These are phyloP conservation scores for Tetragnatha versicolor DNA, from an alignment of 1,140 invertebrate species.

Conservation along the genomic window DNA sequence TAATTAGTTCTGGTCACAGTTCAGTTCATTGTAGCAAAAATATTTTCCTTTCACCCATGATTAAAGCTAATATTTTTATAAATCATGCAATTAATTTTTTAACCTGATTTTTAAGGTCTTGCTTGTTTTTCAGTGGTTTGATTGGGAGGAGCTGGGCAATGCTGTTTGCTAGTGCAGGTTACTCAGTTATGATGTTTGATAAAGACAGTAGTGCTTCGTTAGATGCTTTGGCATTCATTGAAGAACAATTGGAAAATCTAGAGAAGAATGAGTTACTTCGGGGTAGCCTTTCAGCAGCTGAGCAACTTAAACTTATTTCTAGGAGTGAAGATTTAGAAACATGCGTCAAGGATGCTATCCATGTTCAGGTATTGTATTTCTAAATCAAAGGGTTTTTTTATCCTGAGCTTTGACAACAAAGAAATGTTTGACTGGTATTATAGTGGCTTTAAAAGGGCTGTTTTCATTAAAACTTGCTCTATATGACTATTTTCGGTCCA, in stretches of 20 bases:
- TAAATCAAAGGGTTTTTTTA: too few relatives aligned
- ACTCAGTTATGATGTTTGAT: conserved; percentile 85
- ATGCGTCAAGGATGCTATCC: conserved; percentile 62
- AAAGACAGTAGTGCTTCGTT: conserved; percentile 77
- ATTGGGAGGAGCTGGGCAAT: conserved; percentile 95
- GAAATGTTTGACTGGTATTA: too few relatives aligned
- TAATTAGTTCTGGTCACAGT: too few relatives aligned
- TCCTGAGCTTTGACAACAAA: too few relatives aligned
- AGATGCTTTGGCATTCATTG: conserved; percentile 74
- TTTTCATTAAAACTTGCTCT: too few relatives aligned
- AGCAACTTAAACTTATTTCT: conserved; percentile 80
- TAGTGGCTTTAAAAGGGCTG: too few relatives aligned
- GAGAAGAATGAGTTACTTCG: conserved; percentile 76
- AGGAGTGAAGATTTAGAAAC: conserved; percentile 60
- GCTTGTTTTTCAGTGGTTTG: conserved; percentile 73
- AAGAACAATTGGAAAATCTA: conserved; percentile 75
- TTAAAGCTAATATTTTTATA: background rate
- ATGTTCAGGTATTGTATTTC: conserved; percentile 76
- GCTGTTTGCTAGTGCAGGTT: conserved; percentile 92
- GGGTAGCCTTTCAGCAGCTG: conserved; percentile 74
- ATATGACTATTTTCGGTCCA: too few relatives aligned
- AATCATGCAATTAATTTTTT: background rate
- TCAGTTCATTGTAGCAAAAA: background rate
- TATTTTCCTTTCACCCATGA: background rate
- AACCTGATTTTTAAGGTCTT: background rate